Evolutionary conservation across 1,140 invertebrate genomes (phyloP), one percentile per base, ranked within the genome.

Genomic region (Carposina sasakii): DNA sequence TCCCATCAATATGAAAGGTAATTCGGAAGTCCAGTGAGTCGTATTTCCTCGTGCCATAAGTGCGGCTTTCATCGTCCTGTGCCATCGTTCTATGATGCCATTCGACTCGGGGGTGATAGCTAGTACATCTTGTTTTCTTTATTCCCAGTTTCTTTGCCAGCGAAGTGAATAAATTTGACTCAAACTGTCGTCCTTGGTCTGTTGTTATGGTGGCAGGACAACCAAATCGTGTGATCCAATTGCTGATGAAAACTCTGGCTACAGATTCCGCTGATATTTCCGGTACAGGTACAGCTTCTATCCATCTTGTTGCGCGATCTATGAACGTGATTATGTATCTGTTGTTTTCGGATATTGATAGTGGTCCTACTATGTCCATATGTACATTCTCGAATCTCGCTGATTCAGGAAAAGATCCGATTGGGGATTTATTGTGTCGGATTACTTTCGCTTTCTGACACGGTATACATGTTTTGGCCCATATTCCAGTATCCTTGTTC

Each of bases 311-410:
- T 47, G 64, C 85, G 19, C 71, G 34, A 48, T 87, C 85, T 1
- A 86, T 74, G 2, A 61, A 52, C 0, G 86, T 88, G 0, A 87
- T 46, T 2, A 67, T 49, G 48, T 85, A 82, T 5, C 53, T n/a
- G 4, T 67, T 73, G 9, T 71, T 20, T 22, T 19, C 20, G n/a
- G 30, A 60, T 4, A 33, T 23, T 20, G 84, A 76, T 1, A 88
- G 39, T 0, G 75, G 85, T 0, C 81, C 76, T 3, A 88, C 59
- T 0, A 88, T 57, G 57, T 88, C 87, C 0, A 88, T 44, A 54
- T 88, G 76, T 0, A 88, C 50, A 40, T 85, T 71, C 3, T 54
- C 23, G 47, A 87, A 86, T 1, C 76, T 16, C 43, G 74, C 72
- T 3, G 45, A 52, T 13, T 44, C 52, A 6, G 31, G 10, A 36